Evolutionary conservation across 1,140 invertebrate genomes (phyloP), one percentile per base, ranked within the genome.

Genomic region (Trichonephila clavipes): DNA sequence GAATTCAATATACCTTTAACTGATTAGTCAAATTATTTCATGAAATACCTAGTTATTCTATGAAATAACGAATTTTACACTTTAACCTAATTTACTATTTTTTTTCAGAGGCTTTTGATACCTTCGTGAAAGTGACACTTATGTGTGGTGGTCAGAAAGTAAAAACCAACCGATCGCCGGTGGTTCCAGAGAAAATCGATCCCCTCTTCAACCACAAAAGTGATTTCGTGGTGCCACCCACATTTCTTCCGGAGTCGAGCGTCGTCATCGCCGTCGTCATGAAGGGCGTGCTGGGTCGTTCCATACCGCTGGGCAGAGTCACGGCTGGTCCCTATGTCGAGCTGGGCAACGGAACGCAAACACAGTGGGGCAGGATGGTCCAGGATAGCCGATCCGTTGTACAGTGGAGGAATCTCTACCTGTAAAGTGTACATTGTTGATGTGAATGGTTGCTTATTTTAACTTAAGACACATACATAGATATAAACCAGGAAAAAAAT

Each of bases 361-460:
- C 94, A 0, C 93, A 94, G 64, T 94, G 94, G 94, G 94, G 94
- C 6, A 34, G 69, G 44, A 94, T 94, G 94, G 28, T 94, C 7
- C 86, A 91, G 10, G 93, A 92, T 3, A 34, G 19, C 12, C n/a
- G 88, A 21, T 64, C 83, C 18, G 87, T 92, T 0, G 86, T 94
- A 0, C 72, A 94, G 24, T 94, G 94, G 94, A 83, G 90, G 81
- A 94, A 85, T 58, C n/a, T 94, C 8, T 94, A 83, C 89, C 34
- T 94, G 64, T 94, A 91, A 94, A 28, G 4, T 85, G 82, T n/a
- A n/a, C n/a, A 19, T n/a, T 66, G n/a, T n/a, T 66, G 7, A 10
- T n/a, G 21, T 3, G n/a, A n/a, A 64, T 10, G 21, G n/a, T 66
- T 21, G 21, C 10, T 66, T n/a, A 66, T 66, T 66, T 66, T 19